Evolutionary conservation across 2,113 vertebrate genomes (phyloP), one percentile per base, ranked within the genome.

Genomic region (Cavia porcellus): DNA sequence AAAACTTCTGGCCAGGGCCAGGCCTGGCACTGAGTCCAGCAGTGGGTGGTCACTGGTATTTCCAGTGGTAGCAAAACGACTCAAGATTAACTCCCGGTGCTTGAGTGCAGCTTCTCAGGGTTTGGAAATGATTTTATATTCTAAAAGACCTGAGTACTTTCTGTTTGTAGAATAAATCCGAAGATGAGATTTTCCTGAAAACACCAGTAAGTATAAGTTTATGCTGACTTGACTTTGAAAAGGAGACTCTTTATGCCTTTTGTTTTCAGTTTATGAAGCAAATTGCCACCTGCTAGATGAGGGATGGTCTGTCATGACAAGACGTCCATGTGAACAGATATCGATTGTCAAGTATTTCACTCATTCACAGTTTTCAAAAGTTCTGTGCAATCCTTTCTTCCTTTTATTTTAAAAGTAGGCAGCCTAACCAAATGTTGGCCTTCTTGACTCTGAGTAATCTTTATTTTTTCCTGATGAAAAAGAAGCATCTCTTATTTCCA

Each of bases 361-460:
- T 77, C 42, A 59, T 35, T 91, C 55, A 17, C 86, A 96, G 83
- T 42, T 83, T 86, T 45, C 45, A 89, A 74, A 95, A 79, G 10
- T 59, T n/a, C 47, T 88, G 32, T 62, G 70, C 81, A 32, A 35
- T 59, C 61, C 47, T 25, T 62, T 94, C 52, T 89, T 24, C 25
- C 82, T 89, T 86, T 89, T 30, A 55, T 86, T 95, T 90, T 32
- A 87, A 94, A 75, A 89, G 77, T 75, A 75, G 89, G 45, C 12
- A 35, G 12, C 80, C 15, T 66, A 74, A 59, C 15, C 68, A 86
- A 24, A 30, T 30, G 7, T 74, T 79, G 83, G 30, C 24, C 80
- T 72, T 89, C 68, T 91, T 70, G 47, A 81, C 83, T 97, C 62
- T 72, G 64, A 94, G 28, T 7, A 92, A 19, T 9, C 42, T 38